These are phyloP conservation scores for Cataglyphis livida DNA, from an alignment of 2,888 invertebrate species.

Conservation along the genomic window DNA sequence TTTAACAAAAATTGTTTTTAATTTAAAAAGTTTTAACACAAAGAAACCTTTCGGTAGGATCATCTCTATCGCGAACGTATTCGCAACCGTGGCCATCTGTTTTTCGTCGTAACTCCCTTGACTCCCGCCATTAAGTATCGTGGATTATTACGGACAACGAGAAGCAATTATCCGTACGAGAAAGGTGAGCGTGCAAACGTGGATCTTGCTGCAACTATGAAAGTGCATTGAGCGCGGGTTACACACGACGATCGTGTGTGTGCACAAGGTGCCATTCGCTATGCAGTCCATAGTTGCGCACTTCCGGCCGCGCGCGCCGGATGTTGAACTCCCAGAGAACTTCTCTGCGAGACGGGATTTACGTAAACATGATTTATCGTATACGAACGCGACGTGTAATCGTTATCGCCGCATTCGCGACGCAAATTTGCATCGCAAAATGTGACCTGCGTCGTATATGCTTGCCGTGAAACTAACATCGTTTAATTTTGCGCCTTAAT, in stretches of 20 bases:
- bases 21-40: too few relatives aligned
- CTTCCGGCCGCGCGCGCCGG: constrained; percentile 31
- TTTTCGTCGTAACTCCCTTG: neutral
- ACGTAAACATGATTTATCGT: constrained; percentile 44
- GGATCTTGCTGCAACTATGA: neutral
- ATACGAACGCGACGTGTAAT: neutral
- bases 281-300: constrained; percentile 7
- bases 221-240: constrained; percentile 2
- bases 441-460: neutral
- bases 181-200: constrained; percentile 1
- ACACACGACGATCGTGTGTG: neutral
- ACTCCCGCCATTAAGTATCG: neutral
- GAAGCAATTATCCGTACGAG: neutral
- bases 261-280: neutral
- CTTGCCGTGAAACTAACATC: neutral
- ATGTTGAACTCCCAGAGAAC: constrained; percentile 60
- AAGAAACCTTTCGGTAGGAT: neutral
- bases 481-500: neutral
- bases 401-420: neutral
- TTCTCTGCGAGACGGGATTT: constrained; percentile 35
- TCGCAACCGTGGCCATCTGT: neutral
- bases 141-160: neutral
- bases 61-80: neutral
- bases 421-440: constrained; percentile 9
- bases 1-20: too few relatives aligned